A percentile compares a stretch with the other conserved stretches of the same genome.
Evolutionary conservation across 2,888 invertebrate genomes (phyloP).

Genomic region (Ischnura elegans): DNA sequence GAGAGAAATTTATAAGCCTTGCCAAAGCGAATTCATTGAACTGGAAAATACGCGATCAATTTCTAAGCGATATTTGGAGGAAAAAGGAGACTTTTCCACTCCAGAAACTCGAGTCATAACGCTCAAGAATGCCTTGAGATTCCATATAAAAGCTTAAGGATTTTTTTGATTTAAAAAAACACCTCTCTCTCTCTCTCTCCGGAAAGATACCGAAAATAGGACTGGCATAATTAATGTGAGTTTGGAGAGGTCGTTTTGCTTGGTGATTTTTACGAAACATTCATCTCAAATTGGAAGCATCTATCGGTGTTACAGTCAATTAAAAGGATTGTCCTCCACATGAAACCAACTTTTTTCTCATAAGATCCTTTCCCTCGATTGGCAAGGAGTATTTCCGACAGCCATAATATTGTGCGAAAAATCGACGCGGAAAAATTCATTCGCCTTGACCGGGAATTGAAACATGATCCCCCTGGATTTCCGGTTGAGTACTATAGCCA

Average conservation of each 20-base stretch:
- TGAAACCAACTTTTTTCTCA: not conserved
- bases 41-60: not conserved
- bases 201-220: not conserved
- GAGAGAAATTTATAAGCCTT: not conserved
- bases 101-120: slow-evolving; percentile 1
- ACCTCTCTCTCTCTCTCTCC: not conserved
- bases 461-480: too few relatives aligned
- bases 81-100: not conserved
- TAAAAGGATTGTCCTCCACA: not conserved
- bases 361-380: not conserved
- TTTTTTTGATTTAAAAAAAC: not conserved
- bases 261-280: not conserved
- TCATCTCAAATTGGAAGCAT: not conserved
- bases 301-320: not conserved
- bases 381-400: not conserved
- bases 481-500: too few relatives aligned
- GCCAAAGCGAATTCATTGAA: not conserved
- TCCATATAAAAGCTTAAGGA: not conserved
- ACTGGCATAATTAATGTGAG: not conserved
- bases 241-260: not conserved
- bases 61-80: not conserved
- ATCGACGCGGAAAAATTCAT: too few relatives aligned
- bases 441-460: too few relatives aligned
- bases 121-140: not conserved
- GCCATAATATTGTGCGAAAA: not conserved